A percentile compares a stretch with the other conserved stretches of the same genome.
Conservation (phyloP, 2,797 vertebrate genomes). For the Gymnopithys bicolor region DNA sequence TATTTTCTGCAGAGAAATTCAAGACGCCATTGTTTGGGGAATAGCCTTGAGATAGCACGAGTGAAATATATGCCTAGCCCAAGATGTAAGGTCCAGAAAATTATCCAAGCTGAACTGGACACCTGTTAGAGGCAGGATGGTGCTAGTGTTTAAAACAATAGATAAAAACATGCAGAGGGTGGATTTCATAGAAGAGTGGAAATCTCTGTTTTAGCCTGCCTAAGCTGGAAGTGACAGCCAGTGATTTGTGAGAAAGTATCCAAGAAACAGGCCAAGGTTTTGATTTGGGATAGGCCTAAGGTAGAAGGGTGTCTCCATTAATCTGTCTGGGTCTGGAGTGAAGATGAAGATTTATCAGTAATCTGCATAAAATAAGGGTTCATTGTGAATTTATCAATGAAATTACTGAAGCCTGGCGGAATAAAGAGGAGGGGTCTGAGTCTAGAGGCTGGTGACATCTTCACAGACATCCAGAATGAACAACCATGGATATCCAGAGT, state of each 20-base stretch:
- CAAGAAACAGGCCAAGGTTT: neutral
- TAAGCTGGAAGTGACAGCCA: neutral
- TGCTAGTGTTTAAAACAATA: neutral
- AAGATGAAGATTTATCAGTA: neutral
- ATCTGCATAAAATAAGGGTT: neutral
- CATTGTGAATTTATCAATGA: neutral
- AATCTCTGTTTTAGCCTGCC: neutral
- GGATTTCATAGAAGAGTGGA: neutral
- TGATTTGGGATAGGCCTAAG: neutral
- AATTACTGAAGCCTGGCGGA: neutral
- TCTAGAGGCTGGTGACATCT: neutral
- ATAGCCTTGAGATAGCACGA: neutral
- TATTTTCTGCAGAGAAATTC: neutral
- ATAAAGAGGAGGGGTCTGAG: neutral
- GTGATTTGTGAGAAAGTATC: neutral
- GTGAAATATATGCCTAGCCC: neutral
- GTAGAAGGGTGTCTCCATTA: neutral
- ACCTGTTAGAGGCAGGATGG: neutral
- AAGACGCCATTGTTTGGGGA: neutral
- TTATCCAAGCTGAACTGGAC: neutral
- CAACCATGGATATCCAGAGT: neutral
- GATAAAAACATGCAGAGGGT: neutral
- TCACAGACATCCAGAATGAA: neutral
- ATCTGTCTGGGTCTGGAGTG: neutral
- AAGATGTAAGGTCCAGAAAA: neutral